Evolutionary conservation across 2,888 invertebrate genomes (phyloP).

Genomic region (Metacarcinus magister): DNA sequence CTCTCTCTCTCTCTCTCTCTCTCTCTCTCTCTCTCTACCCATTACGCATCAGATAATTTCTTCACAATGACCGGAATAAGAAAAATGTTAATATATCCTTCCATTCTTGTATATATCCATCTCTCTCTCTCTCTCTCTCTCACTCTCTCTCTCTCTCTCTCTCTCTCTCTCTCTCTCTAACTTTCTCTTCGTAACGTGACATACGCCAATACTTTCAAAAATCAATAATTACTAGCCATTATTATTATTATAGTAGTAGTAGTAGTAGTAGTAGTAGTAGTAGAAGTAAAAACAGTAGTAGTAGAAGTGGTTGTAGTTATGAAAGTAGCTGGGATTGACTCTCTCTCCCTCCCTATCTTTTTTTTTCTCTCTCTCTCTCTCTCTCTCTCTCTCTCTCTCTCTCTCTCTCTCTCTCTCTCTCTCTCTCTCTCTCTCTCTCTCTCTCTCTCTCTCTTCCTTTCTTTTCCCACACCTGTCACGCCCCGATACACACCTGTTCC

Average conservation of each 20-base stretch:
- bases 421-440: conserved; percentile 1
- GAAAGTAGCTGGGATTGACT: neutral
- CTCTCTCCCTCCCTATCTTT: no score
- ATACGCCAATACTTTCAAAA: no score
- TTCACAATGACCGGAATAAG: conserved; percentile 12
- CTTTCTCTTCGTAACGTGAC: neutral
- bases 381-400: conserved; percentile 2
- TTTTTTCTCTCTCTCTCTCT: neutral
- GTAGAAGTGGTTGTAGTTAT: neutral
- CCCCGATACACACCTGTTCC: neutral
- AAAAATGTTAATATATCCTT: neutral
- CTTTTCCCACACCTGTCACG: conserved; percentile 6
- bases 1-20: conserved; percentile 48
- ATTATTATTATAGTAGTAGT: neutral
- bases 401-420: neutral
- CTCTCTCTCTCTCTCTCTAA: conserved; percentile 1
- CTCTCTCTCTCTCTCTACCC: conserved; percentile 9
- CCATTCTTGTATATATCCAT: no score
- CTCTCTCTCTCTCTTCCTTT: conserved; percentile 10
- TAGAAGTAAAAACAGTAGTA: neutral
- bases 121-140: neutral
- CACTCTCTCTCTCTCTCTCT: neutral
- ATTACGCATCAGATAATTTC: neutral
- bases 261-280: neutral
- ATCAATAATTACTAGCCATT: no score